phyloP scores from a whole-genome alignment of 2,797 vertebrate species.

The Coregonus suidteri region DNA sequence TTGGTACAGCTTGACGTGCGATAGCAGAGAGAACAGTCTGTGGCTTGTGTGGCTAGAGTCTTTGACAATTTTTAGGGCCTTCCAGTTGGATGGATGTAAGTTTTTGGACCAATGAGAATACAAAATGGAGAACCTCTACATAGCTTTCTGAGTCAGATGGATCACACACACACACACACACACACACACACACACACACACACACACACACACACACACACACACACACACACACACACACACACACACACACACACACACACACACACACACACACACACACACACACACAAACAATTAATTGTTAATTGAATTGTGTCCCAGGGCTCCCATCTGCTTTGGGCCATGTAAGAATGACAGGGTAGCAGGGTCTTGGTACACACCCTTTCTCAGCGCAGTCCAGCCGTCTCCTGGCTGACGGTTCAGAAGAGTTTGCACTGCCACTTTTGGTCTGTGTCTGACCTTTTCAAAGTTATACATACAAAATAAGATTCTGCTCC shows the following conservation, averaged over 20 bases:
- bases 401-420: conserved; percentile 52
- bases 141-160: not conserved
- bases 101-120: conserved; percentile 19
- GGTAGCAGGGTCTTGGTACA: not conserved
- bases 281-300: not conserved
- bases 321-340: conserved; percentile 32
- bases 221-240: no score
- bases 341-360: conserved; percentile 9
- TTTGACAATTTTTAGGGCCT: no score
- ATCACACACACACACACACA: conserved; percentile 1
- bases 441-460: conserved; percentile 65
- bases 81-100: not conserved
- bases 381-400: conserved; percentile 44
- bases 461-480: conserved; percentile 80
- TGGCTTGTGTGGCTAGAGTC: no score
- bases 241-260: no score
- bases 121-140: not conserved
- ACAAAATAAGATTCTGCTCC: conserved; percentile 72
- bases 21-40: no score
- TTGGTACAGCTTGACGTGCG: no score
- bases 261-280: no score
- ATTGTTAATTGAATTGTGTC: not conserved
- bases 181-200: no score
- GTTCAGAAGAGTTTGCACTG: conserved; percentile 60
- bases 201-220: no score